These are phyloP conservation scores for Acleris sparsana DNA, from an alignment of 2,888 invertebrate genomes.

Conservation along the genomic window DNA sequence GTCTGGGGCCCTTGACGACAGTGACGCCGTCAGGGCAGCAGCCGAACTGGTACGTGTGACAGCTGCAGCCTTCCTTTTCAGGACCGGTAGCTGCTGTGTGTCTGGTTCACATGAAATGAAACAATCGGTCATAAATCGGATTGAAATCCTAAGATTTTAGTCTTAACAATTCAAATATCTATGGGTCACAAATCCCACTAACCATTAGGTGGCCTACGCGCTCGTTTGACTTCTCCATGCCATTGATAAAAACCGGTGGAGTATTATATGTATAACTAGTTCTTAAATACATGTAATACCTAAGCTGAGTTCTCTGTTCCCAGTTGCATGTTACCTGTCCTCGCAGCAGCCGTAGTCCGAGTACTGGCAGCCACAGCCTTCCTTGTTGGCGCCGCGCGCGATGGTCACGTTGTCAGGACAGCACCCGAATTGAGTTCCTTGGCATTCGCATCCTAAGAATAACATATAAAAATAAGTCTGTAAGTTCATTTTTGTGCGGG, in stretches of 20 bases:
- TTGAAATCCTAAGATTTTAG: no score
- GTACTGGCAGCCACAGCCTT: constrained; percentile 92
- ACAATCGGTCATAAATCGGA: no score
- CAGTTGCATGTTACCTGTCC: constrained; percentile 80
- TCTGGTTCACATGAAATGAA: constrained; percentile 46
- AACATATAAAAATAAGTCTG: no score
- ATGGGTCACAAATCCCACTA: no score
- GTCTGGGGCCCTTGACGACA: constrained; percentile 86
- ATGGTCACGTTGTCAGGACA: constrained; percentile 92
- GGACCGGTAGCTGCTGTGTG: constrained; percentile 90
- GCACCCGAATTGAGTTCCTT: constrained; percentile 90
- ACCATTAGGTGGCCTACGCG: no score
- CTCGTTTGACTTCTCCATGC: no score
- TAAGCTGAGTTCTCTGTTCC: background rate
- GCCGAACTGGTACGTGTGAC: constrained; percentile 93
- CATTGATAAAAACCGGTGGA: no score
- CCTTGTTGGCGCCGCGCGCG: constrained; percentile 90
- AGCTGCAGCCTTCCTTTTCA: constrained; percentile 91
- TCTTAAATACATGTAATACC: background rate
- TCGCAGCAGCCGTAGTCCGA: constrained; percentile 92
- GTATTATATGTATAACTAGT: no score
- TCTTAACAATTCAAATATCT: no score
- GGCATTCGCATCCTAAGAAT: constrained; percentile 89
- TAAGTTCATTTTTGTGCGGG: no score
- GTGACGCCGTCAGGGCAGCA: constrained; percentile 94